Evolutionary conservation across 2,888 invertebrate species (phyloP).

Genomic region (Cistogaster globosa): DNA sequence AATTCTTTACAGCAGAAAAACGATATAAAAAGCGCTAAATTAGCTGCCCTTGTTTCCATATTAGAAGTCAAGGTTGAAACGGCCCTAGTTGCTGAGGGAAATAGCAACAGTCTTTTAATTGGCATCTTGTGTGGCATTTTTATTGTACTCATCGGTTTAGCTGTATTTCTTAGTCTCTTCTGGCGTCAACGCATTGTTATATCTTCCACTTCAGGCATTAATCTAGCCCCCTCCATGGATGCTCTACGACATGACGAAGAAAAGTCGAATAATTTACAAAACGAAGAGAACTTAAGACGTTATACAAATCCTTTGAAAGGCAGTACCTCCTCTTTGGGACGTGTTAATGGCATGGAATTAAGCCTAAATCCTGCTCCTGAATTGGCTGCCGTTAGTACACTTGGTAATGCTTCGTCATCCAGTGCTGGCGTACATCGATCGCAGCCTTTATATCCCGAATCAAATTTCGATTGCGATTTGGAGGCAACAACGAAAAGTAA

Average conservation of each 20-base stretch:
- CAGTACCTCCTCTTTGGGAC: slow-evolving; percentile 84
- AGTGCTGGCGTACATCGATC: slow-evolving; percentile 80
- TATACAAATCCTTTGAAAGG: slow-evolving; percentile 91
- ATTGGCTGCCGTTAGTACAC: slow-evolving; percentile 77
- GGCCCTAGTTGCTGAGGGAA: slow-evolving; percentile 84
- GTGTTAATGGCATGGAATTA: slow-evolving; percentile 84
- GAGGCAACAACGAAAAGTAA: slow-evolving; percentile 78
- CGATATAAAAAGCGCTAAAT: slow-evolving; percentile 84
- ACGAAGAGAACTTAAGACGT: slow-evolving; percentile 93
- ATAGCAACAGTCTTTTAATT: slow-evolving; percentile 82
- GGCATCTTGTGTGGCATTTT: slow-evolving; percentile 83
- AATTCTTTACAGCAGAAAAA: slow-evolving; percentile 78
- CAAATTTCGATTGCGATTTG: slow-evolving; percentile 82
- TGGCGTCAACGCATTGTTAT: slow-evolving; percentile 85
- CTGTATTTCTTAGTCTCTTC: slow-evolving; percentile 84
- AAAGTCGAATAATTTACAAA: slow-evolving; percentile 95
- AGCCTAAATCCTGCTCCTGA: slow-evolving; percentile 82
- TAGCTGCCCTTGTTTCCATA: slow-evolving; percentile 88
- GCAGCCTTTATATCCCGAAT: slow-evolving; percentile 82
- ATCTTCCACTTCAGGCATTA: slow-evolving; percentile 84
- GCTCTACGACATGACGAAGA: slow-evolving; percentile 90
- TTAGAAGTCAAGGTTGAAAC: slow-evolving; percentile 90
- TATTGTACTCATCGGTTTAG: slow-evolving; percentile 82
- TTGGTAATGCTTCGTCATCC: slow-evolving; percentile 83
- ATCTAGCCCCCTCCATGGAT: slow-evolving; percentile 85